These are phyloP conservation scores for Orthonevra nobilis DNA, from an alignment of 2,888 invertebrate species.

Conservation along the genomic window DNA sequence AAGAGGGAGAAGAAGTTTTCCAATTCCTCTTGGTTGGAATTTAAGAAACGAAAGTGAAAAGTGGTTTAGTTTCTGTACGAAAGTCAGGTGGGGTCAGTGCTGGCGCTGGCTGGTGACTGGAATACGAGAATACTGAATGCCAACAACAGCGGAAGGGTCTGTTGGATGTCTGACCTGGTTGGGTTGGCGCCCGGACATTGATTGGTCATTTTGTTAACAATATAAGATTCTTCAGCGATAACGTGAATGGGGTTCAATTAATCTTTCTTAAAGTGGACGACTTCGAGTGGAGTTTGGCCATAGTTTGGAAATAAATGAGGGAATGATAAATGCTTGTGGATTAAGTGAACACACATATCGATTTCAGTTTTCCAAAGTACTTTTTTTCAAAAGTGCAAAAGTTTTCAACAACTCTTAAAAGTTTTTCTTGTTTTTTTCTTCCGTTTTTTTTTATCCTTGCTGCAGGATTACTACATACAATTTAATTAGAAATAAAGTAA, in stretches of 20 bases:
- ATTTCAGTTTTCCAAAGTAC: conserved; percentile 35
- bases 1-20: conserved; percentile 40
- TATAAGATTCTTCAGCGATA: conserved; percentile 50
- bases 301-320: conserved; percentile 10
- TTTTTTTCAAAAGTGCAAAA: too few species aligned
- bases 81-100: conserved; percentile 26
- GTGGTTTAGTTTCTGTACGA: conserved; percentile 35
- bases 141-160: background rate
- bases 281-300: conserved; percentile 43
- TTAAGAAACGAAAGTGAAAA: conserved; percentile 65
- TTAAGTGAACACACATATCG: conserved; percentile 15
- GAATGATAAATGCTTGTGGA: conserved; percentile 41
- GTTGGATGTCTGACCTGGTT: conserved; percentile 5
- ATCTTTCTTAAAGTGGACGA: conserved; percentile 59
- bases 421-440: too few species aligned
- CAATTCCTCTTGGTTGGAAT: conserved; percentile 58
- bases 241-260: conserved; percentile 56
- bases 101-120: background rate
- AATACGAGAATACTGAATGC: too few species aligned
- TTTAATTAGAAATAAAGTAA: conserved; percentile 14
- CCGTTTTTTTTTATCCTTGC: too few species aligned
- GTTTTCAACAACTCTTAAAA: conserved; percentile 2
- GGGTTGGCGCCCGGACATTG: conserved; percentile 45
- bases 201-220: conserved; percentile 70
- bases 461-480: too few species aligned